Percentiles rank a stretch among this genome's conserved stretches.
These are phyloP conservation scores for Melipona beecheii DNA, from an alignment of 2,888 invertebrate species.

Conservation along the genomic window DNA sequence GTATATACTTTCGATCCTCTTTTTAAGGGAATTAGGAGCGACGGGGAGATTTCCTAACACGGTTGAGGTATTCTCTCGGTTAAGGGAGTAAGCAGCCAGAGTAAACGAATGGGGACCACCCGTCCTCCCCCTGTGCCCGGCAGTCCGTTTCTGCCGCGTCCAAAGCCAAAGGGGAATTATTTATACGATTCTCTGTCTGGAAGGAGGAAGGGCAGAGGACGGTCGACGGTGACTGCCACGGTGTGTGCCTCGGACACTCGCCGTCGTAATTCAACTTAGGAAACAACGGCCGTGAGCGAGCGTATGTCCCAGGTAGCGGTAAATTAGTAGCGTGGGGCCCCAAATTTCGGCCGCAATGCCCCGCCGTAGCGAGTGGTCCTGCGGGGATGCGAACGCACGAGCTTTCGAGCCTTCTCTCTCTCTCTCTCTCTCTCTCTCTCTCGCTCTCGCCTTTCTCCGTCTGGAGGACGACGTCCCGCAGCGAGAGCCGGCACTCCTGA, in stretches of 20 bases:
- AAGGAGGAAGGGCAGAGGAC: constrained; percentile 32
- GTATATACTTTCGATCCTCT: background rate
- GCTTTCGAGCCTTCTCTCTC: constrained; percentile 8
- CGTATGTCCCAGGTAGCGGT: constrained; percentile 80
- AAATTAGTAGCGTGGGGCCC: constrained; percentile 79
- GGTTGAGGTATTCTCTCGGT: too few relatives aligned
- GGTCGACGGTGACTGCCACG: constrained; percentile 60
- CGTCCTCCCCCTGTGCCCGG: constrained; percentile 52
- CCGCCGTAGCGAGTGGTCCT: constrained; percentile 41
- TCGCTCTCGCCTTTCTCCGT: background rate
- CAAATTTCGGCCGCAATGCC: constrained; percentile 72
- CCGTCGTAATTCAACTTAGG: constrained; percentile 80
- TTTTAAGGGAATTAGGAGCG: too few relatives aligned
- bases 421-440: background rate
- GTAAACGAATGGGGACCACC: constrained; percentile 70
- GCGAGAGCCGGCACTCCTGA: constrained; percentile 80
- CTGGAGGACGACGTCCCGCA: constrained; percentile 76
- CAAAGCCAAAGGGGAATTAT: constrained; percentile 52
- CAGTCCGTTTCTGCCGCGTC: constrained; percentile 40
- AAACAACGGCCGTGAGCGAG: constrained; percentile 68
- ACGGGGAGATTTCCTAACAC: too few relatives aligned
- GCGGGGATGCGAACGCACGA: constrained; percentile 32
- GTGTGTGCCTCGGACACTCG: constrained; percentile 64
- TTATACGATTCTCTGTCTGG: constrained; percentile 55
- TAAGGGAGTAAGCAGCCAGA: background rate